Evolutionary conservation across 2,113 vertebrate species (phyloP).

Genomic region (Synchiropus splendidus): DNA sequence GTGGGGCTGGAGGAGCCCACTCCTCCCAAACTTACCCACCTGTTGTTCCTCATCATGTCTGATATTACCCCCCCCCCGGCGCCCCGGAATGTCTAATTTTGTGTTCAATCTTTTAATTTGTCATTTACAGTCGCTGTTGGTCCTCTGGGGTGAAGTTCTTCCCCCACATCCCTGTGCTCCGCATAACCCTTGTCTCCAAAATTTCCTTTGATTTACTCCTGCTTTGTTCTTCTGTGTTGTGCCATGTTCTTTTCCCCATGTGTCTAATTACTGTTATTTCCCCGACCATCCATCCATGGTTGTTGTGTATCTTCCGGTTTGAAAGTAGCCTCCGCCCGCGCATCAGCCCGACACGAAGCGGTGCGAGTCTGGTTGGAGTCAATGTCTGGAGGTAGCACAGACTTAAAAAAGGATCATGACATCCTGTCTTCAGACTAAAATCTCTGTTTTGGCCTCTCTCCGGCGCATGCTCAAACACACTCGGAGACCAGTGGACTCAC

Average conservation of each 20-base stretch:
- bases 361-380: constrained; percentile 98
- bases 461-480: constrained; percentile 45
- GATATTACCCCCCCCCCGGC: constrained; percentile 4
- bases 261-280: constrained; percentile 54
- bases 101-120: constrained; percentile 36
- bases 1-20: constrained; percentile 13
- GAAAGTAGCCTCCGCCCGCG: constrained; percentile 82
- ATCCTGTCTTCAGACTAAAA: constrained; percentile 28
- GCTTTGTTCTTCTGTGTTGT: constrained; percentile 40
- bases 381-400: constrained; percentile 89
- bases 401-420: constrained; percentile 34
- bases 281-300: constrained; percentile 41
- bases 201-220: constrained; percentile 32
- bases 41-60: constrained; percentile 31
- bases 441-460: constrained; percentile 22
- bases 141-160: constrained; percentile 21
- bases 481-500: constrained; percentile 27
- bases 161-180: constrained; percentile 23
- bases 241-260: constrained; percentile 50
- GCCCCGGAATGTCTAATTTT: constrained; percentile 42
- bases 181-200: constrained; percentile 24
- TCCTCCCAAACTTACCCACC: constrained; percentile 25
- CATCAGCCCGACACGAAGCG: constrained; percentile 82
- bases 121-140: constrained; percentile 21
- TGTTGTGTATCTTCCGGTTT: constrained; percentile 51